A percentile compares a stretch with the other conserved stretches of the same genome.
These are phyloP conservation scores for Aethes cnicana DNA, from an alignment of 2,888 invertebrate genomes.

Conservation along the genomic window DNA sequence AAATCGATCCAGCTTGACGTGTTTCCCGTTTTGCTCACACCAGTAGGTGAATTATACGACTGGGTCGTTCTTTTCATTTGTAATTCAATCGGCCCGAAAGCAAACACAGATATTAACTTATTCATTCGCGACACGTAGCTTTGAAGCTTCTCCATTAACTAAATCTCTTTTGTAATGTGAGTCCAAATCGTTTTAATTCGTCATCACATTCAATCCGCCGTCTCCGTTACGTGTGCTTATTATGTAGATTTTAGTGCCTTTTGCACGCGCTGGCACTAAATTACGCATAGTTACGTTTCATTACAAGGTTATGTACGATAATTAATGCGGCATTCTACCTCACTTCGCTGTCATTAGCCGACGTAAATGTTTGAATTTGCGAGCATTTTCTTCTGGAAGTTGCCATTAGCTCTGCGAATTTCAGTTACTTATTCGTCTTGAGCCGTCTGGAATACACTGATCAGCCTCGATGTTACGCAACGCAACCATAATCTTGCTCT, in stretches of 20 bases:
- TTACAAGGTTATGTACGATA: conserved; percentile 14
- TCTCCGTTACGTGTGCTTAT: conserved; percentile 27
- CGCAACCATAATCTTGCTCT: too few species aligned
- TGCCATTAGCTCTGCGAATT: too few species aligned
- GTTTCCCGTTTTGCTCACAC: neutral
- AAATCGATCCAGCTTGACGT: too few species aligned
- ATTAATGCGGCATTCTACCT: conserved; percentile 21
- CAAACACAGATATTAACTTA: conserved; percentile 29
- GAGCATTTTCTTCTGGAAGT: too few species aligned
- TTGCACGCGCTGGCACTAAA: conserved; percentile 24
- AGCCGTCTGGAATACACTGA: too few species aligned
- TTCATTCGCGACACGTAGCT: conserved; percentile 27
- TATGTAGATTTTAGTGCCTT: conserved; percentile 30
- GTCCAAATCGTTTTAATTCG: conserved; percentile 29
- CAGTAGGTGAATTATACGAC: conserved; percentile 2
- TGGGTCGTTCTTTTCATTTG: conserved; percentile 23
- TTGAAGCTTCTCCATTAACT: conserved; percentile 29
- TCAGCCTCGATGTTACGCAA: too few species aligned
- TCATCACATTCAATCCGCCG: conserved; percentile 27
- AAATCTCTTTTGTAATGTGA: conserved; percentile 30
- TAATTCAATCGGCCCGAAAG: conserved; percentile 25
- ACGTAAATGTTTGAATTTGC: conserved; percentile 13
- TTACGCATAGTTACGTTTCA: conserved; percentile 28
- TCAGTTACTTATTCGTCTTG: too few species aligned
- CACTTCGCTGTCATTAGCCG: conserved; percentile 15